Conservation (phyloP, 2,888 invertebrate species). For the Ptychoptera albimana region DNA sequence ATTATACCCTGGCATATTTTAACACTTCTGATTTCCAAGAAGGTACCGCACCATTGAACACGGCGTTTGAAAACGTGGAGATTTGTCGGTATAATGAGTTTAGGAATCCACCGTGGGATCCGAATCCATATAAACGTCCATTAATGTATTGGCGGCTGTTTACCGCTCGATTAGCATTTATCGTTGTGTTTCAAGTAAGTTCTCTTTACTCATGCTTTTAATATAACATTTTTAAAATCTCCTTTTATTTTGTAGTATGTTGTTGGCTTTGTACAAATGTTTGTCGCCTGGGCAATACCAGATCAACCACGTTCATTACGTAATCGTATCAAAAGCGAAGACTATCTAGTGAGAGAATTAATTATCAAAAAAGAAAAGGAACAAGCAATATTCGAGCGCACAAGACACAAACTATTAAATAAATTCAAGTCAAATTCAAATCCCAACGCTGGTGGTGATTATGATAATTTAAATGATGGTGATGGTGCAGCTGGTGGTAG, state of each 20-base stretch:
- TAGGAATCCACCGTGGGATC: conserved; percentile 39
- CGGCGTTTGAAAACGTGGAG: conserved; percentile 23
- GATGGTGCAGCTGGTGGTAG: no score
- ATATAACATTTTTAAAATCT: neutral
- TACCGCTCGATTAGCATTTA: conserved; percentile 55
- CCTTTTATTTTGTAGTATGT: conserved; percentile 41
- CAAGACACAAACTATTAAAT: no score
- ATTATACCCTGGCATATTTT: conserved; percentile 50
- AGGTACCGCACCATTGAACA: conserved; percentile 20
- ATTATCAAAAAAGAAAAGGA: conserved; percentile 53
- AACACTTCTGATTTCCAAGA: conserved; percentile 41
- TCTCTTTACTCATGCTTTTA: no score
- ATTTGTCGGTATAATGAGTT: conserved; percentile 52
- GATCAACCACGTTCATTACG: conserved; percentile 54
- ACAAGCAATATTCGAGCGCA: conserved; percentile 8
- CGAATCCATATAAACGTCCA: conserved; percentile 40
- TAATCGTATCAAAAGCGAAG: conserved; percentile 54
- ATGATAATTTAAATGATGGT: no score
- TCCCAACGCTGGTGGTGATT: no score
- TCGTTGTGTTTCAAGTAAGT: conserved; percentile 50
- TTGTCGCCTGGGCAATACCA: conserved; percentile 61
- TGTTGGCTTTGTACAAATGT: conserved; percentile 51
- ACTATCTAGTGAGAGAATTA: conserved; percentile 53
- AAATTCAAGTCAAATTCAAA: no score
- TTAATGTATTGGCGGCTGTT: conserved; percentile 58